Conservation (phyloP, 2,113 vertebrate genomes). For the Pogona vitticeps region DNA sequence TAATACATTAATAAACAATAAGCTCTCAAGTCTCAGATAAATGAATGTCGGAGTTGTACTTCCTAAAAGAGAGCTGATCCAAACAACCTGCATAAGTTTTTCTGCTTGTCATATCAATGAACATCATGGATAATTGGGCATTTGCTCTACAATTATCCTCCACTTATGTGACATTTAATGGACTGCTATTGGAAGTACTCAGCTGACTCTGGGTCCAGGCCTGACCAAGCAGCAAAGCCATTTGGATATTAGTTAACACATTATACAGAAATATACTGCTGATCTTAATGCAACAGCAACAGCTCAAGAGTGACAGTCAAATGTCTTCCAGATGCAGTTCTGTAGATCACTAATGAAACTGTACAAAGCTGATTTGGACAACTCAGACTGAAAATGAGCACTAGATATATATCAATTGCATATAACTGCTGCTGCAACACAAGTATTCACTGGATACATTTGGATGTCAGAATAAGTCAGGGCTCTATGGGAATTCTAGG, state of each 20-base stretch:
- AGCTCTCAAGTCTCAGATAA: constrained; percentile 6
- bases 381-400: neutral
- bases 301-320: neutral
- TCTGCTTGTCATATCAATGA: constrained; percentile 33
- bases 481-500: neutral
- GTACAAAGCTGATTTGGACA: neutral
- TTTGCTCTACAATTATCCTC: constrained; percentile 24
- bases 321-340: neutral
- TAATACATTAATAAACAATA: constrained; percentile 29
- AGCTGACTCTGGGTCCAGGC: neutral
- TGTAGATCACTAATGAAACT: neutral
- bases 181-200: neutral
- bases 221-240: neutral
- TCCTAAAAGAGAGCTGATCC: constrained; percentile 29
- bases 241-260: neutral
- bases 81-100: neutral
- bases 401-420: neutral
- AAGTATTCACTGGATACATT: neutral
- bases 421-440: neutral
- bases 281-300: neutral
- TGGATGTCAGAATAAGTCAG: neutral
- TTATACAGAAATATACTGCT: neutral
- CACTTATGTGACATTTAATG: constrained; percentile 26
- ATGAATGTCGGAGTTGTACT: neutral
- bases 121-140: neutral